These are phyloP conservation scores for Tachysurus vachellii DNA, from an alignment of 2,113 vertebrate genomes.

Conservation along the genomic window DNA sequence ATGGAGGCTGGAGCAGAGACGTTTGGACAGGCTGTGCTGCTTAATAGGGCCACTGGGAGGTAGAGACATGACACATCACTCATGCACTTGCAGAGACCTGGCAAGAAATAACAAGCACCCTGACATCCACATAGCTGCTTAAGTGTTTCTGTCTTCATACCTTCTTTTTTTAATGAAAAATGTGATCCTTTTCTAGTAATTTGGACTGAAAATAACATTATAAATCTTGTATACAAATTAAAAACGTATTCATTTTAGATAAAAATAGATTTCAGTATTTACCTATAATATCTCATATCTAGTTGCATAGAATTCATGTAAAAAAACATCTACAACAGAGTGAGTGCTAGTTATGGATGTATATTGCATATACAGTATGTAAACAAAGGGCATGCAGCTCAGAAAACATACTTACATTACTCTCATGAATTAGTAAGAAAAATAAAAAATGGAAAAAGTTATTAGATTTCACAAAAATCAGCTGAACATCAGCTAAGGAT, in stretches of 20 bases:
- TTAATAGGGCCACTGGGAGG: constrained; percentile 73
- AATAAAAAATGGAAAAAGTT: neutral
- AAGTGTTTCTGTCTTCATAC: constrained; percentile 17
- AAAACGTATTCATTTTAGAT: neutral
- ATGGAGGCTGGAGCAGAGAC: constrained; percentile 15
- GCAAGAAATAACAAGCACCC: constrained; percentile 66
- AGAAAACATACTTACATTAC: too few relatives aligned
- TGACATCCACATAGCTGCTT: constrained; percentile 25
- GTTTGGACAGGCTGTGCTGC: constrained; percentile 61
- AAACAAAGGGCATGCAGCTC: too few relatives aligned
- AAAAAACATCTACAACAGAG: neutral
- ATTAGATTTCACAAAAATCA: neutral
- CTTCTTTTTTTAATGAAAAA: neutral
- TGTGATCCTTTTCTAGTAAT: neutral
- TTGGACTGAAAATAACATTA: neutral
- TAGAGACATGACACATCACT: constrained; percentile 67
- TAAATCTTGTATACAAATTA: neutral
- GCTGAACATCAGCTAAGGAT: neutral
- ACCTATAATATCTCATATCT: neutral
- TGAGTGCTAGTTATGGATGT: too few relatives aligned
- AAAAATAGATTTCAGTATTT: neutral
- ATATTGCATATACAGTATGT: too few relatives aligned
- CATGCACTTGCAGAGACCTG: constrained; percentile 63
- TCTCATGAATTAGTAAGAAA: too few relatives aligned
- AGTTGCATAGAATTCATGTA: neutral